These are phyloP conservation scores for Ophion ventricosus DNA, from an alignment of 2,888 invertebrate genomes.

Conservation along the genomic window DNA sequence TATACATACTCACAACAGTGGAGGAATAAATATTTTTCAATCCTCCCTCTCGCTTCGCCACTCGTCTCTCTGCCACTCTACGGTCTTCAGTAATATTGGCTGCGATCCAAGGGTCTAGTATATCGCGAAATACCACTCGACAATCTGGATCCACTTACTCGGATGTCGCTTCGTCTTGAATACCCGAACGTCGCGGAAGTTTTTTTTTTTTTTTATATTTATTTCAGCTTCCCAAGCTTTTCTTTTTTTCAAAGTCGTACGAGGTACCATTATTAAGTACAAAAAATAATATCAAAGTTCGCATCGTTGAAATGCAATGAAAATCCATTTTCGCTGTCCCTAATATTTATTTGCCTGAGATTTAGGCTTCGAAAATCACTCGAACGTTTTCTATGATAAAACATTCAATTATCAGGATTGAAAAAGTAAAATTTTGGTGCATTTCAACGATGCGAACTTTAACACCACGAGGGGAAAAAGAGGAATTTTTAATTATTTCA, in stretches of 20 bases:
- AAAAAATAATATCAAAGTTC: background rate
- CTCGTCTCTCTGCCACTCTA: conserved; percentile 26
- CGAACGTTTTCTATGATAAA: background rate
- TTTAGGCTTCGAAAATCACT: background rate
- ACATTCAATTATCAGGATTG: background rate
- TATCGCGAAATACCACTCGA: conserved; percentile 47
- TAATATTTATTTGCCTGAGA: background rate
- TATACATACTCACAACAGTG: conserved; percentile 22
- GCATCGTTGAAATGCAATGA: background rate
- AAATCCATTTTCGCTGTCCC: background rate
- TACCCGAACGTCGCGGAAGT: background rate
- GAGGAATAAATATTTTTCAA: conserved; percentile 32
- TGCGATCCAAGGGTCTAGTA: conserved; percentile 48
- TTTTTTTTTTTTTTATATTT: background rate
- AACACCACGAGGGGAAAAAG: background rate
- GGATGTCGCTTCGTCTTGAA: conserved; percentile 15
- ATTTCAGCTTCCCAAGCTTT: background rate
- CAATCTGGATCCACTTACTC: conserved; percentile 41
- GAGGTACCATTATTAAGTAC: background rate
- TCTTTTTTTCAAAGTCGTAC: background rate
- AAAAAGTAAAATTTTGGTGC: too few relatives aligned
- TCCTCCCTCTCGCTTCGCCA: background rate
- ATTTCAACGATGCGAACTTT: too few relatives aligned
- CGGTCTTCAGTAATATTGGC: conserved; percentile 50
- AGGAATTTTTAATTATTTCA: background rate